Base-by-base conservation (phyloP, 2,797 vertebrate species). In the Chiloscyllium punctatum region DNA sequence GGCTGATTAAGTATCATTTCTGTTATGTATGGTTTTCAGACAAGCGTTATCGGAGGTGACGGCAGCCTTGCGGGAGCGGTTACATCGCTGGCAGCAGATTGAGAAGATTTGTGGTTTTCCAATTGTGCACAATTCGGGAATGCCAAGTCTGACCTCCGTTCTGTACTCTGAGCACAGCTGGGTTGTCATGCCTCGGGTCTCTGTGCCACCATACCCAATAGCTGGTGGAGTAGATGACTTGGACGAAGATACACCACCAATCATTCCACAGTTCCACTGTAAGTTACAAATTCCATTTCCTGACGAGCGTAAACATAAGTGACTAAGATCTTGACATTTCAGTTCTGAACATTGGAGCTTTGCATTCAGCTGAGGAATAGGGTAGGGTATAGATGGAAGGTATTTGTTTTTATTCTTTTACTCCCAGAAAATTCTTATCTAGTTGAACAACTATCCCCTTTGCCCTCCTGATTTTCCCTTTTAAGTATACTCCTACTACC, bases 61-160 rank as follows among this genome's bases (percentile, higher is more conserved):
- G 0, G 99, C 99, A 0, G 99, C 99, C 96, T 98, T 99, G 97
- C 97, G 99, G 96, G 99, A 99, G 97, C 98, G 99, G 2, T 98
- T 99, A 48, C 99, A 99, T 97, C 98, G 99, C 96, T 99, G 99
- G 99, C 99, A 99, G 87, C 99, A 99, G 97, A 99, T 99, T 94
- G 99, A 99, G 98, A 99, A 99, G 97, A 98, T 99, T 23, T 99
- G 99, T 82, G 98, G 98, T 95, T 99, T 99, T 97, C 99, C 99
- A 62, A 98, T 99, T 8, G 99, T 99, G 15, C 98, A 99, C 96
- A 99, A 99, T 97, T 99, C 98, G 0, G 99, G 99, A 30, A 97
- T 99, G 92, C 98, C 99, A 42, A 99, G 98, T 96, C 97, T 99
- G 96, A 99, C 99, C 0, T 99, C 99, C 84, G 98, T 98, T 33